A percentile compares a stretch with the other conserved stretches of the same genome.
These are phyloP conservation scores for Pogoniulus pusillus DNA, from an alignment of 2,797 vertebrate species.

Conservation along the genomic window DNA sequence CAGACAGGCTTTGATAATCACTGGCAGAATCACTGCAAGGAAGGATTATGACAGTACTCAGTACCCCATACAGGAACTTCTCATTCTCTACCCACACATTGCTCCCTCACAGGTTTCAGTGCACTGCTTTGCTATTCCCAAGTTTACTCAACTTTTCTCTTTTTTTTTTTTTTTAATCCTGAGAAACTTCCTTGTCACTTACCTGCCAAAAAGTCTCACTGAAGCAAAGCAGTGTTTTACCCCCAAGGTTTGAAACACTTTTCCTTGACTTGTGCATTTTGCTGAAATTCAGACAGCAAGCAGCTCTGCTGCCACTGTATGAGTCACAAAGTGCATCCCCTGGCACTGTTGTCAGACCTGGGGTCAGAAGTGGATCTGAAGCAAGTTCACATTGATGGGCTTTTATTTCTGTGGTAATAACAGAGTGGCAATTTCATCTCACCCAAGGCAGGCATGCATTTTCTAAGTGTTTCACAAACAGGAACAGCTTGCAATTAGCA, in stretches of 20 bases:
- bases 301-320: neutral
- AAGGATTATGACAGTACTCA: neutral
- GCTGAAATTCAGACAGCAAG: neutral
- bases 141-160: neutral
- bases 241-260: neutral
- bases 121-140: neutral
- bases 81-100: neutral
- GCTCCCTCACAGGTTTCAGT: neutral
- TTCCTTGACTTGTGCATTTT: neutral
- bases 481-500: neutral
- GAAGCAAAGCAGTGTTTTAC: neutral
- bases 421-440: neutral
- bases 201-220: neutral
- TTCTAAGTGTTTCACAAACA: neutral
- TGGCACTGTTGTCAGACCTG: neutral
- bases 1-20: neutral
- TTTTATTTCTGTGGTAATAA: conserved; percentile 1
- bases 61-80: neutral
- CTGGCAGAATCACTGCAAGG: neutral
- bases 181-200: neutral
- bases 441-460: neutral
- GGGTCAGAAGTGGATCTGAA: neutral
- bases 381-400: neutral
- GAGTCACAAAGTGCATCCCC: neutral
- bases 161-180: neutral